A percentile compares a stretch with the other conserved stretches of the same genome.
phyloP scores from a whole-genome alignment of 2,888 invertebrate genomes.

The Parelbella ahira region DNA sequence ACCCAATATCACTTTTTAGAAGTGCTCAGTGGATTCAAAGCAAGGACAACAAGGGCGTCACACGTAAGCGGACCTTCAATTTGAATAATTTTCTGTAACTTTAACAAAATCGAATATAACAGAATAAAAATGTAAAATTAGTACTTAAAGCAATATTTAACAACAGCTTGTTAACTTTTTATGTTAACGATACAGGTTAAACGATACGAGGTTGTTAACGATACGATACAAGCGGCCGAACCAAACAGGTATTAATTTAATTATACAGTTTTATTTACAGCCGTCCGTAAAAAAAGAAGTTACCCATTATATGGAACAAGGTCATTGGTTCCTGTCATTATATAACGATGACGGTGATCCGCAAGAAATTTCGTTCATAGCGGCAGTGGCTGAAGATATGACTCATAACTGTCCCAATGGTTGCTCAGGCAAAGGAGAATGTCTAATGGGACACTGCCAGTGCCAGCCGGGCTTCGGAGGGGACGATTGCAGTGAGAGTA shows the following conservation, averaged over 20 bases:
- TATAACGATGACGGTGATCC: slow-evolving; percentile 97
- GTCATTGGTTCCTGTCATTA: slow-evolving; percentile 97
- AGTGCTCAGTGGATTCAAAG: slow-evolving; percentile 94
- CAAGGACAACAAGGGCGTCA: slow-evolving; percentile 89
- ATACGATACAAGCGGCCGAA: too few relatives aligned
- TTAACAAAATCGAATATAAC: too few relatives aligned
- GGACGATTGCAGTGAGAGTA: slow-evolving; percentile 97
- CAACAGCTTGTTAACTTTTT: too few relatives aligned
- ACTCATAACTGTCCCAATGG: slow-evolving; percentile 97
- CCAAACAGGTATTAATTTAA: too few relatives aligned
- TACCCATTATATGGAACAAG: slow-evolving; percentile 96
- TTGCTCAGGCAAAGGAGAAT: slow-evolving; percentile 98
- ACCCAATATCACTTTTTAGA: slow-evolving; percentile 98
- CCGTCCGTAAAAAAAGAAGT: slow-evolving; percentile 94
- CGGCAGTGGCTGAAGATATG: slow-evolving; percentile 93
- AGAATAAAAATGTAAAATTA: too few relatives aligned
- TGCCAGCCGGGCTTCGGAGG: slow-evolving; percentile 98
- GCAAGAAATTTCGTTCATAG: slow-evolving; percentile 92
- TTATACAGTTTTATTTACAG: slow-evolving; percentile 69
- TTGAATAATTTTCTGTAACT: neutral
- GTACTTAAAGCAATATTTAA: too few relatives aligned
- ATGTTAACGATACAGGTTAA: too few relatives aligned
- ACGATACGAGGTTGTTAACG: too few relatives aligned
- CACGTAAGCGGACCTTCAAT: slow-evolving; percentile 85
- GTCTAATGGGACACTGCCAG: slow-evolving; percentile 95